Evolutionary conservation across 92 coral and sea anemone species (phyloP).

Genomic region (Epizoanthus scotinus): DNA sequence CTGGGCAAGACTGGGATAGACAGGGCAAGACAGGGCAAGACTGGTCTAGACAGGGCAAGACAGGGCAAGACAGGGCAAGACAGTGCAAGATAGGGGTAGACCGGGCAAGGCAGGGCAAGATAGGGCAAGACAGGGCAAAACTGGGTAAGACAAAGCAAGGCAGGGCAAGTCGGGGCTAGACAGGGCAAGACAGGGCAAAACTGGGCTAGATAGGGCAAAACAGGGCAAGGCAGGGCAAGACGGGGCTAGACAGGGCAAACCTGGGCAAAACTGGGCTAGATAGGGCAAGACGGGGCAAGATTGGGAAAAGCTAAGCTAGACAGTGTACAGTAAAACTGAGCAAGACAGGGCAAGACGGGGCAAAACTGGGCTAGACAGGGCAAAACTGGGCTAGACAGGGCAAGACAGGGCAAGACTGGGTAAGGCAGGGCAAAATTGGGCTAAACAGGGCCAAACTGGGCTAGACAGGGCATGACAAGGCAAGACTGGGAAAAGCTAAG

Average conservation of each 20-base stretch:
- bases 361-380: not conserved
- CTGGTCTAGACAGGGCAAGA: no score
- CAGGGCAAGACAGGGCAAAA: slow-evolving; percentile 6
- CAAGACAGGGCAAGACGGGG: no score
- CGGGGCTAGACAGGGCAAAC: not conserved
- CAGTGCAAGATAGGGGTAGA: no score
- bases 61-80: no score
- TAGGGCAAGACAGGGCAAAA: no score
- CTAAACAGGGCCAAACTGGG: not conserved
- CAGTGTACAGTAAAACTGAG: no score
- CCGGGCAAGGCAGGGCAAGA: not conserved
- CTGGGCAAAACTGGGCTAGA: not conserved
- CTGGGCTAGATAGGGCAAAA: not conserved
- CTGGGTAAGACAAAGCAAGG: not conserved
- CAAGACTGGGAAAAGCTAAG: no score
- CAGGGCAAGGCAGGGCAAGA: not conserved
- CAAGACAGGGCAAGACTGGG: no score
- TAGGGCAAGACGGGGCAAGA: not conserved
- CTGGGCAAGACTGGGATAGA: no score
- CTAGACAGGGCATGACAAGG: not conserved
- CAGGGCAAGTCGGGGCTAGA: not conserved
- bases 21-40: no score
- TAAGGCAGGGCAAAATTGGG: no score
- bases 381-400: not conserved
- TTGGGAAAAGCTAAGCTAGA: not conserved